Evolutionary conservation across 2,888 invertebrate species (phyloP).

Genomic region (Hydrotaea cyrtoneurina): DNA sequence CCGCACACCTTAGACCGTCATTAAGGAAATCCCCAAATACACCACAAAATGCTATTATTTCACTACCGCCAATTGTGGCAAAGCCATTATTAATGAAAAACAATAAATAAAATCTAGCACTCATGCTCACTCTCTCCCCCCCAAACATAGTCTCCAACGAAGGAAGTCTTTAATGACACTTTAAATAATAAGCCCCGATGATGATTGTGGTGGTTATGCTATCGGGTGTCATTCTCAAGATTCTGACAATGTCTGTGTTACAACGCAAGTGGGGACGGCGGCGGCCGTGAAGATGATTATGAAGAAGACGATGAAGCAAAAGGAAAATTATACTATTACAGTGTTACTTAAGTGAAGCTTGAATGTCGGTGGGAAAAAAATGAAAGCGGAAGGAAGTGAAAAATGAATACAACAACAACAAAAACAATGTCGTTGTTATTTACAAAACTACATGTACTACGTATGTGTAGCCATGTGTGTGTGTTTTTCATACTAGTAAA

Average conservation of each 20-base stretch:
- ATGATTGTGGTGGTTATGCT: background rate
- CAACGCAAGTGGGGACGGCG: background rate
- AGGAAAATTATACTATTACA: slow-evolving; percentile 23
- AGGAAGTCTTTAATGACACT: slow-evolving; percentile 15
- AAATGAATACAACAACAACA: slow-evolving; percentile 3
- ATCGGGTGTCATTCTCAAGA: background rate
- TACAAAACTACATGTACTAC: background rate
- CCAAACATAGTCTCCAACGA: background rate
- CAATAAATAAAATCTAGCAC: slow-evolving; percentile 13
- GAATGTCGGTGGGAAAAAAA: background rate
- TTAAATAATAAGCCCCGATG: slow-evolving; percentile 23
- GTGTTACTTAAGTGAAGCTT: background rate
- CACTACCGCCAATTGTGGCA: background rate
- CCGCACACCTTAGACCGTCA: background rate
- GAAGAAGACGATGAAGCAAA: background rate
- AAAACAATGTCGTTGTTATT: slow-evolving; percentile 24
- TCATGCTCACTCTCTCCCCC: background rate
- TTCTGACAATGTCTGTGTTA: background rate
- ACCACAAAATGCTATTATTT: background rate
- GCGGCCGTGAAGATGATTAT: background rate
- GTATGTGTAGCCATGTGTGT: background rate
- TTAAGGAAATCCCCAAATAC: background rate
- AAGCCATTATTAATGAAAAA: slow-evolving; percentile 12
- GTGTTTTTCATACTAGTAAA: no score
- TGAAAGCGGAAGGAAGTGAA: slow-evolving; percentile 29